A percentile compares a stretch with the other conserved stretches of the same genome.
phyloP scores from a whole-genome alignment of 2,888 invertebrate genomes.

The Drosophila tripunctata region DNA sequence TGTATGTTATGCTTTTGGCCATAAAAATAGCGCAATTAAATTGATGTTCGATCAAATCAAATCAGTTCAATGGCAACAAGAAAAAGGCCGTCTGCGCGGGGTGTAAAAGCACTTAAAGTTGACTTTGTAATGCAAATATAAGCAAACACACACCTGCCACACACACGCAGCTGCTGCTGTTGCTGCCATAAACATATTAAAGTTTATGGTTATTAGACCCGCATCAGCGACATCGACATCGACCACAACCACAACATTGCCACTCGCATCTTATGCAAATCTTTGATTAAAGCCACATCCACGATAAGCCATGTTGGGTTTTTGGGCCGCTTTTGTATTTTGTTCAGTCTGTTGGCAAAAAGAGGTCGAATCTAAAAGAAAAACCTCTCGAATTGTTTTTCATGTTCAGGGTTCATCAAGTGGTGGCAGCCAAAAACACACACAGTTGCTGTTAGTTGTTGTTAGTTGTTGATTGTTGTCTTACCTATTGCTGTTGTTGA shows the following conservation, averaged over 20 bases:
- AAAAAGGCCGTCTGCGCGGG: conserved; percentile 21
- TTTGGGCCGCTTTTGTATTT: neutral
- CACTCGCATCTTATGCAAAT: conserved; percentile 60
- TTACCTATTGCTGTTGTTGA: conserved; percentile 7
- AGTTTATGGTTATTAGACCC: conserved; percentile 73
- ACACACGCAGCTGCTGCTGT: conserved; percentile 29
- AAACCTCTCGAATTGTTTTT: conserved; percentile 52
- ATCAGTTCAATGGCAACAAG: conserved; percentile 61
- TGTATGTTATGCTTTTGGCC: conserved; percentile 15
- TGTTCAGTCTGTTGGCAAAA: neutral
- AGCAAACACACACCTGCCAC: conserved; percentile 25
- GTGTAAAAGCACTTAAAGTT: conserved; percentile 49
- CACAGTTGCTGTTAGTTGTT: conserved; percentile 14
- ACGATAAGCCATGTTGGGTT: conserved; percentile 27
- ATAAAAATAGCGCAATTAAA: conserved; percentile 70
- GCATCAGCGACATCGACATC: conserved; percentile 40
- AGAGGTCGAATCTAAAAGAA: conserved; percentile 38
- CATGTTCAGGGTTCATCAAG: conserved; percentile 61
- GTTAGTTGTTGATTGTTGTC: conserved; percentile 23
- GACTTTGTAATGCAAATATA: conserved; percentile 74
- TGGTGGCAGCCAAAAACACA: conserved; percentile 27
- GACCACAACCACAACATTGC: conserved; percentile 1
- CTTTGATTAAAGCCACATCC: conserved; percentile 46
- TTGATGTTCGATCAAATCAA: conserved; percentile 75
- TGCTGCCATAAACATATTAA: conserved; percentile 70